Conservation (phyloP, 2,797 vertebrate species). For the Urocyon cinereoargenteus region DNA sequence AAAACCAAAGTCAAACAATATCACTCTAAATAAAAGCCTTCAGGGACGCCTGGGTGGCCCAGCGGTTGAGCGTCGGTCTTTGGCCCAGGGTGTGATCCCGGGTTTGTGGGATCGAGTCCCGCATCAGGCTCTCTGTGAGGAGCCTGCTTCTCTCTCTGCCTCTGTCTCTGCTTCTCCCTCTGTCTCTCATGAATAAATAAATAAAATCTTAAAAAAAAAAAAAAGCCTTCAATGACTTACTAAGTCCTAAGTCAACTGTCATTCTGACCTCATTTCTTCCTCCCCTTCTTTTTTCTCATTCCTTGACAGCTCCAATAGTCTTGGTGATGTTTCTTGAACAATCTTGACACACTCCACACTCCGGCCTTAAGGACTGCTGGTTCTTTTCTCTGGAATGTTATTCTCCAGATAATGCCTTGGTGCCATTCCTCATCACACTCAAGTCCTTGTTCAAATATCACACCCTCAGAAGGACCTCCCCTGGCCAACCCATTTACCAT, state of each 20-base stretch:
- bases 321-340: neutral
- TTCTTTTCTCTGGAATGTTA: neutral
- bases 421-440: neutral
- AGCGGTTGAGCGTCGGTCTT: too few relatives aligned
- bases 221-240: neutral
- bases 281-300: neutral
- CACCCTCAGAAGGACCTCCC: neutral
- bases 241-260: neutral
- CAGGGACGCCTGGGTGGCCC: too few relatives aligned
- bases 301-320: neutral
- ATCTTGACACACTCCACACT: fast-evolving
- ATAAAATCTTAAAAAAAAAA: neutral
- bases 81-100: too few relatives aligned
- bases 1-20: slow-evolving; percentile 11
- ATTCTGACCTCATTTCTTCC: neutral
- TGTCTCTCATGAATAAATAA: too few relatives aligned
- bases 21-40: neutral
- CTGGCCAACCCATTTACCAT: neutral
- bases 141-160: too few relatives aligned
- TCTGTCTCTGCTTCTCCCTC: too few relatives aligned
- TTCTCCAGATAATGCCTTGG: neutral
- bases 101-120: too few relatives aligned
- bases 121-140: too few relatives aligned
- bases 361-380: neutral
- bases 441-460: neutral